Evolutionary conservation across 2,888 invertebrate genomes (phyloP), one percentile per base, ranked within the genome.

Genomic region (Antitype chi): DNA sequence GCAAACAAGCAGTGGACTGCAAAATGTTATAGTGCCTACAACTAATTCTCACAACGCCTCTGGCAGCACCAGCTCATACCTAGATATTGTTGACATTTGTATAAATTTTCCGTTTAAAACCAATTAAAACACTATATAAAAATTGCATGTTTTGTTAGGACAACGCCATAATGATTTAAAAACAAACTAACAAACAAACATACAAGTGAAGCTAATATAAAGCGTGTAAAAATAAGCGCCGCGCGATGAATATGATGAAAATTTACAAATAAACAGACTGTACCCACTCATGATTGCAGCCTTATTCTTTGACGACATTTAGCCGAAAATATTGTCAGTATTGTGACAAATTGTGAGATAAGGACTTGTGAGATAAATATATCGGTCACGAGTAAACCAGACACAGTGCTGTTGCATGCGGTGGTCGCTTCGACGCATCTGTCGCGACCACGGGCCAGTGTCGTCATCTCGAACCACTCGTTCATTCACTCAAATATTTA

Each of bases 291-390:
- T 53, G 59, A 71, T 66, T 78, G 62, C 70, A 79, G 80, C 83
- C 76, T 82, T 94, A 91, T 82, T 93, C 94, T 94, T 93, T 94
- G 93, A 55, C 85, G 88, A 88, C 84, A 88, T 91, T 91, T 90
- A 89, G 89, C 91, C 92, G 91, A 94, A 95, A 94, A 92, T 90
- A 92, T 92, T 91, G 93, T 92, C 93, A 88, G 91, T 90, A 89
- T 91, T 89, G 92, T 95, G 96, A 96, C 96, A 96, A 96, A 96
- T 96, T 96, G 93, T 91, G 84, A 91, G 96, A 96, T 96, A 96
- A 96, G 93, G 89, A 87, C 62, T 68, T 70, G 72, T 79, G 85
- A 87, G 90, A 89, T 88, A 91, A 91, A 93, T 92, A 92, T 91
- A 91, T 91, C 90, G 91, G 90, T 89, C 89, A 92, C 91, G 89